Percentiles rank a stretch among this genome's conserved stretches.
phyloP scores from a whole-genome alignment of 2,797 vertebrate species.

The Rachycentron canadum region DNA sequence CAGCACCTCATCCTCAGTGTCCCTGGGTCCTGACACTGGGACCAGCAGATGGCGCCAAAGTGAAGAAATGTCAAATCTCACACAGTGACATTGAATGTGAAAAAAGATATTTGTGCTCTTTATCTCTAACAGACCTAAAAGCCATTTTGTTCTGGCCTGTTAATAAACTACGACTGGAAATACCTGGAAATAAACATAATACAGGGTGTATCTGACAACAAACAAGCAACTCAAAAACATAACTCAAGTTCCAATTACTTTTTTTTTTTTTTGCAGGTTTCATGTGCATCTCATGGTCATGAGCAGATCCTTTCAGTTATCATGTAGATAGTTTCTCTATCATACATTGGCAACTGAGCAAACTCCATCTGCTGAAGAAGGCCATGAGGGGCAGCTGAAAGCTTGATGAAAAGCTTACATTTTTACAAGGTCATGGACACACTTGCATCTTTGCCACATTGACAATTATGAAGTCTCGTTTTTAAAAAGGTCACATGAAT shows the following conservation, averaged over 20 bases:
- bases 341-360: neutral
- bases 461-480: neutral
- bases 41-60: constrained; percentile 20
- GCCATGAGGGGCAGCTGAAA: neutral
- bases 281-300: neutral
- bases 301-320: neutral
- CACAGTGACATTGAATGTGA: neutral
- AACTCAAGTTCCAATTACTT: neutral
- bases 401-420: neutral
- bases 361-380: constrained; percentile 2
- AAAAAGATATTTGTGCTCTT: no score
- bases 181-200: neutral
- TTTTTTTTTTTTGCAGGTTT: neutral
- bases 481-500: neutral
- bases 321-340: neutral
- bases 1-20: neutral
- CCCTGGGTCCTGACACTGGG: neutral
- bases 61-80: neutral
- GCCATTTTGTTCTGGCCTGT: neutral
- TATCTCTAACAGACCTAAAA: constrained; percentile 1
- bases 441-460: neutral
- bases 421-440: neutral
- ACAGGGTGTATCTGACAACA: neutral
- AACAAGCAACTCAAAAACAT: neutral
- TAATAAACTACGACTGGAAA: neutral